These are phyloP conservation scores for Heloderma charlesbogerti DNA, from an alignment of 2,113 vertebrate genomes.

Conservation along the genomic window DNA sequence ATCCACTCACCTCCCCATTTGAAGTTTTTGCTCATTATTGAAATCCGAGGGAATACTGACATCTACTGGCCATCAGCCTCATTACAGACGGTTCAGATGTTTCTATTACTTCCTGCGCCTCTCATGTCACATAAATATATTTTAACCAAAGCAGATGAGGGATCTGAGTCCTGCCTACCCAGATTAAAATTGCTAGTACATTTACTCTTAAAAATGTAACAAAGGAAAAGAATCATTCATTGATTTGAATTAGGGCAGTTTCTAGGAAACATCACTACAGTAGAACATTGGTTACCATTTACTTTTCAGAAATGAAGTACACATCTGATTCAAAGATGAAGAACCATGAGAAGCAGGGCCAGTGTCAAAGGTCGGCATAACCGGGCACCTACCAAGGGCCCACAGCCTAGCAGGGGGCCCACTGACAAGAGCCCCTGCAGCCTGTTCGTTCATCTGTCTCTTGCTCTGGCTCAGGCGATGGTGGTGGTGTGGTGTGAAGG, in stretches of 20 bases:
- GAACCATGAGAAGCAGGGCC: too few relatives aligned
- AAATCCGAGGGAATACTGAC: slow-evolving; percentile 44
- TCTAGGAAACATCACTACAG: background rate
- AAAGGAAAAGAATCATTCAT: background rate
- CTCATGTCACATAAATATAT: background rate
- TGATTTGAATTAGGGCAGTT: background rate
- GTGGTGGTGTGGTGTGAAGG: too few relatives aligned
- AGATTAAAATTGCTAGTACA: background rate
- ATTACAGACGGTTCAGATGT: slow-evolving; percentile 12
- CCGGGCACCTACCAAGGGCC: too few relatives aligned
- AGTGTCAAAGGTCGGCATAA: too few relatives aligned
- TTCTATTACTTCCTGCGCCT: background rate
- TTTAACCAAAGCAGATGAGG: background rate
- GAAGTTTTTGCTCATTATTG: fast-evolving
- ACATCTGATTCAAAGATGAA: too few relatives aligned
- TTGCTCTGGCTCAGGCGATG: too few relatives aligned
- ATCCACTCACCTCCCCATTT: fast-evolving
- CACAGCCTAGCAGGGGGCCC: too few relatives aligned
- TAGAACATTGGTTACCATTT: too few relatives aligned
- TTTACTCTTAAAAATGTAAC: too few relatives aligned
- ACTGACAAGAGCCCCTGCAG: too few relatives aligned
- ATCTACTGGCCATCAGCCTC: slow-evolving; percentile 33
- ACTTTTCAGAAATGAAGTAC: too few relatives aligned
- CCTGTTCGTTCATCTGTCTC: too few relatives aligned
- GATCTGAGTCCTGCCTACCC: background rate